These are phyloP conservation scores for Acyrthosiphon pisum DNA, from an alignment of 1,140 invertebrate genomes.

Conservation along the genomic window DNA sequence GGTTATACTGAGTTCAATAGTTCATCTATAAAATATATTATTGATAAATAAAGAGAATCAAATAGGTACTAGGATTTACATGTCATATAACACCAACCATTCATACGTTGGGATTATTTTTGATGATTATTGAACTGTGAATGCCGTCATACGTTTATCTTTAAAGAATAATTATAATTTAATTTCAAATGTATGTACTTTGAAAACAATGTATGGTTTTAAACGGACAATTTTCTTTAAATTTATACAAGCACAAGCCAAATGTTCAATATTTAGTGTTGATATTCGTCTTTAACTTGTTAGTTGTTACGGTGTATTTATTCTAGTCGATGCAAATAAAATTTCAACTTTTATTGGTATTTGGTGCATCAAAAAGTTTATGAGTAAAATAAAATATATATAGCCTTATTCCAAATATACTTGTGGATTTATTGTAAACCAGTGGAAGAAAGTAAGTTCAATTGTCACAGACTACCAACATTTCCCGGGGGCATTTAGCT, in stretches of 20 bases:
- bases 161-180: not conserved
- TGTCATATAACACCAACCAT: not conserved
- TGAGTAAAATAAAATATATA: slow-evolving; percentile 7
- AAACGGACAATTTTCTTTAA: not conserved
- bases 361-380: not conserved
- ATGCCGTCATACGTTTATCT: not conserved
- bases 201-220: not conserved
- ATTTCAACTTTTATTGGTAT: slow-evolving; percentile 25
- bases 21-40: too few relatives aligned
- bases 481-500: slow-evolving; percentile 12
- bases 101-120: not conserved
- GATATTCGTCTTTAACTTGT: not conserved
- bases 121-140: not conserved
- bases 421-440: slow-evolving; percentile 42
- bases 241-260: not conserved
- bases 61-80: not conserved
- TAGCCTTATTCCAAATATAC: not conserved
- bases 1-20: too few relatives aligned
- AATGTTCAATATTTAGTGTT: not conserved
- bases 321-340: not conserved
- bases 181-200: not conserved
- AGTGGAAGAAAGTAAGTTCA: slow-evolving; percentile 10
- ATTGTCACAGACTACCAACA: not conserved
- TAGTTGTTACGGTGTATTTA: not conserved
- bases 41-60: too few relatives aligned